Conservation (phyloP, 2,113 vertebrate genomes). For the Tyto alba region DNA sequence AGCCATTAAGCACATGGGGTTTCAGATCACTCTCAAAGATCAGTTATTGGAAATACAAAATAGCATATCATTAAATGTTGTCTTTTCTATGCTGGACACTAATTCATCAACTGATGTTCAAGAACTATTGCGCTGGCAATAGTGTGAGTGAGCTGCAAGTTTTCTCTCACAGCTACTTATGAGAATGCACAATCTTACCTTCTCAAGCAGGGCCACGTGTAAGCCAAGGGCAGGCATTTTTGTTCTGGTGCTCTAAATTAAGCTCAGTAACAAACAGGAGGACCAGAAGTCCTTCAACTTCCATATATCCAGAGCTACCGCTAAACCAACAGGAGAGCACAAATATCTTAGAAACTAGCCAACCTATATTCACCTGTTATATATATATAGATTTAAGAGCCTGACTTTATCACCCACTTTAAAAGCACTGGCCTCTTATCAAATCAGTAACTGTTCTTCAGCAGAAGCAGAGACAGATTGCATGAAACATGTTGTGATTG, state of each 20-base stretch:
- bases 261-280: neutral
- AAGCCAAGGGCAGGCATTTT: neutral
- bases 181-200: neutral
- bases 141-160: neutral
- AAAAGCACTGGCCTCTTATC: neutral
- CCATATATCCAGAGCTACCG: neutral
- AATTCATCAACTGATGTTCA: neutral
- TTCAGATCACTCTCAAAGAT: neutral
- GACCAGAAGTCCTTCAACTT: neutral
- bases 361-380: neutral
- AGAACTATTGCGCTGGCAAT: neutral
- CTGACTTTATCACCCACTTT: neutral
- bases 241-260: neutral
- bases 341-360: neutral
- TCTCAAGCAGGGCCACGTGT: neutral
- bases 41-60: neutral
- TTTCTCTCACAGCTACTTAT: neutral
- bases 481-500: neutral
- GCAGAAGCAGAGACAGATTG: conserved; percentile 7
- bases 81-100: neutral
- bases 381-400: neutral
- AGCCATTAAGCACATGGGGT: neutral
- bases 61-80: neutral
- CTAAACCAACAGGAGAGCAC: neutral
- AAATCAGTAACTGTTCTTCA: neutral